phyloP scores from a whole-genome alignment of 2,797 vertebrate genomes.

The Aselliscus stoliczkanus region DNA sequence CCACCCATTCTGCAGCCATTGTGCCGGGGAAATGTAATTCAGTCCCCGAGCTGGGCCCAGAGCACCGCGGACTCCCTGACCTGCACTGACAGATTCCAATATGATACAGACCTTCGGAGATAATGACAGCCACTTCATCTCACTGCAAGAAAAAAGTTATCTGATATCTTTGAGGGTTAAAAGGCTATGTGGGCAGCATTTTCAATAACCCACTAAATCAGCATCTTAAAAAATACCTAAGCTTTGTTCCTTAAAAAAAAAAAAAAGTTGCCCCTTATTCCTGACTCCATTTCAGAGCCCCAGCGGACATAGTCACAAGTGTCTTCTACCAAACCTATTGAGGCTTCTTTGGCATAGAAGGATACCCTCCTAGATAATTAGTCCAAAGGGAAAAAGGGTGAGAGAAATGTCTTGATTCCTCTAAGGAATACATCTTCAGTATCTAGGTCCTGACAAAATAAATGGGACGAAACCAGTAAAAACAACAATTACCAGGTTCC shows the following conservation, averaged over 20 bases:
- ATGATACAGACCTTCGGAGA: conserved; percentile 99
- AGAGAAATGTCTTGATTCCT: conserved; percentile 17
- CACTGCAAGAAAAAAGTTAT: conserved; percentile 94
- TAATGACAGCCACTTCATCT: conserved; percentile 99
- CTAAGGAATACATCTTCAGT: neutral
- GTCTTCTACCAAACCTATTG: conserved; percentile 33
- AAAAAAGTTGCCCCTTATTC: conserved; percentile 59
- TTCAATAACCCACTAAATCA: conserved; percentile 88
- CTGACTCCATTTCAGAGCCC: conserved; percentile 51
- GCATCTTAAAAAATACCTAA: conserved; percentile 80
- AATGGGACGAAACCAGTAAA: neutral
- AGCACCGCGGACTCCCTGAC: conserved; percentile 94
- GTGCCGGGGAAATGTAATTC: conserved; percentile 99
- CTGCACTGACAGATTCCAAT: conserved; percentile 99
- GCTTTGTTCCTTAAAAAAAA: conserved; percentile 71
- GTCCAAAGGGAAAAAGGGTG: conserved; percentile 10
- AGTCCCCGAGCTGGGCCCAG: conserved; percentile 93
- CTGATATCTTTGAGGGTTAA: conserved; percentile 99
- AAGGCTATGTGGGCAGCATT: conserved; percentile 93
- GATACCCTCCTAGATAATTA: conserved; percentile 35
- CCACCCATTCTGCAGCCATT: conserved; percentile 97
- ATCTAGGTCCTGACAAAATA: conserved; percentile 32
- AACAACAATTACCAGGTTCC: neutral
- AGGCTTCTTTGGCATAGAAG: conserved; percentile 29
- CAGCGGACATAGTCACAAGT: conserved; percentile 46